A percentile compares a stretch with the other conserved stretches of the same genome.
These are phyloP conservation scores for Drosophila hydei DNA, from an alignment of 1,140 invertebrate species.

Conservation along the genomic window DNA sequence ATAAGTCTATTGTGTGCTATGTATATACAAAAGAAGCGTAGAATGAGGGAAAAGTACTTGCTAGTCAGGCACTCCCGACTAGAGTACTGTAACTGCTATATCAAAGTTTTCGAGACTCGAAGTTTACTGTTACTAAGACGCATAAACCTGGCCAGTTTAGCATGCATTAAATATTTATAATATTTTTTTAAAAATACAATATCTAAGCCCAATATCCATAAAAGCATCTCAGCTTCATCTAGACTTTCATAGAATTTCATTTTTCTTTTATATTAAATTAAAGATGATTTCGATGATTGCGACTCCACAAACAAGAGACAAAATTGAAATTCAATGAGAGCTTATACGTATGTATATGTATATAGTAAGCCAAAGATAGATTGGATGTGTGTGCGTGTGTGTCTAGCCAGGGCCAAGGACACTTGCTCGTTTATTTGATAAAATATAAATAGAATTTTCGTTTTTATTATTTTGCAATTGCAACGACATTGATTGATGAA, in stretches of 20 bases:
- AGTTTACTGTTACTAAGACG: no score
- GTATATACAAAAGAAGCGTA: no score
- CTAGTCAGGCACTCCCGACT: no score
- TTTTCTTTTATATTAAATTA: conserved; percentile 13
- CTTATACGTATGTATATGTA: not conserved
- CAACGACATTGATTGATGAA: conserved; percentile 78
- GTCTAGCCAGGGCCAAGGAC: conserved; percentile 9
- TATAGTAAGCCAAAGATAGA: not conserved
- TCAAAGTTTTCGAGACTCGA: no score
- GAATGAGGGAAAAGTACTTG: no score
- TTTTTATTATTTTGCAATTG: conserved; percentile 19
- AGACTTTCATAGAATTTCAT: not conserved
- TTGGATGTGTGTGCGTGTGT: not conserved
- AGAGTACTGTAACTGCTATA: no score
- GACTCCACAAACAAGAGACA: not conserved
- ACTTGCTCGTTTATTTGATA: conserved; percentile 3
- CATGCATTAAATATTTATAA: no score
- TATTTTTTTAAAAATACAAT: no score
- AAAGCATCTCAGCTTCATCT: no score
- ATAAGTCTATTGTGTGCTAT: no score
- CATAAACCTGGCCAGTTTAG: no score
- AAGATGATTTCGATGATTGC: conserved; percentile 2
- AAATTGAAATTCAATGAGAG: conserved; percentile 72
- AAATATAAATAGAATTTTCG: conserved; percentile 14
- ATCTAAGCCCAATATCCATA: no score